Conservation (phyloP, 2,113 vertebrate species). For the Orthochromis malagaraziensis region DNA sequence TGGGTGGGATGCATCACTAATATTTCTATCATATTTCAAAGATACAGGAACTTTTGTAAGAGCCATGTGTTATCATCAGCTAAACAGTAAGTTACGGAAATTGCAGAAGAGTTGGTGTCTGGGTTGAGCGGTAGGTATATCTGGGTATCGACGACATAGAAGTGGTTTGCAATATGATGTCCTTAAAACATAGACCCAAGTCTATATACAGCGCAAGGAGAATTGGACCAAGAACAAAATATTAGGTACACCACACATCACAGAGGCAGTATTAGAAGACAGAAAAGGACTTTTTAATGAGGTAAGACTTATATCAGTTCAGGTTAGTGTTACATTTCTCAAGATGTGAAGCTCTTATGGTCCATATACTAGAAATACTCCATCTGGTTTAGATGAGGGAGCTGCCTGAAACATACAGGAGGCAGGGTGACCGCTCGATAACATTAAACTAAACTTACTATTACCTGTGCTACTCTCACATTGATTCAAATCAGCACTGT, state of each 20-base stretch:
- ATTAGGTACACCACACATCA: neutral
- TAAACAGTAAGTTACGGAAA: neutral
- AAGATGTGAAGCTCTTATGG: neutral
- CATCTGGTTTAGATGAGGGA: neutral
- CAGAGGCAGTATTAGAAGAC: neutral
- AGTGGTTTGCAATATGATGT: neutral
- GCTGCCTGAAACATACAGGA: neutral
- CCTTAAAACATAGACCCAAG: neutral
- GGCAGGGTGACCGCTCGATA: fast-evolving
- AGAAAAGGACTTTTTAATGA: neutral
- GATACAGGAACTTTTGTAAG: neutral
- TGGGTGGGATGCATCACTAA: neutral
- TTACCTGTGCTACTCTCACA: neutral
- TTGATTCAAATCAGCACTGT: neutral
- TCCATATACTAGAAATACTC: neutral
- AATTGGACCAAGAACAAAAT: neutral
- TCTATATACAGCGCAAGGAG: neutral
- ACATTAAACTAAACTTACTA: neutral
- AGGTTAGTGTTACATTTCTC: neutral
- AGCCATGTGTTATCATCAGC: neutral
- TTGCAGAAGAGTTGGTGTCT: neutral
- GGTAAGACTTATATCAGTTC: neutral
- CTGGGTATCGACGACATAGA: neutral
- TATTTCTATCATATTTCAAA: neutral
- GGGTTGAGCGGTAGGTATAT: neutral